Percentiles rank a stretch among this genome's conserved stretches.
Conservation (phyloP, 2,888 invertebrate genomes). For the Patella ulyssiponensis region DNA sequence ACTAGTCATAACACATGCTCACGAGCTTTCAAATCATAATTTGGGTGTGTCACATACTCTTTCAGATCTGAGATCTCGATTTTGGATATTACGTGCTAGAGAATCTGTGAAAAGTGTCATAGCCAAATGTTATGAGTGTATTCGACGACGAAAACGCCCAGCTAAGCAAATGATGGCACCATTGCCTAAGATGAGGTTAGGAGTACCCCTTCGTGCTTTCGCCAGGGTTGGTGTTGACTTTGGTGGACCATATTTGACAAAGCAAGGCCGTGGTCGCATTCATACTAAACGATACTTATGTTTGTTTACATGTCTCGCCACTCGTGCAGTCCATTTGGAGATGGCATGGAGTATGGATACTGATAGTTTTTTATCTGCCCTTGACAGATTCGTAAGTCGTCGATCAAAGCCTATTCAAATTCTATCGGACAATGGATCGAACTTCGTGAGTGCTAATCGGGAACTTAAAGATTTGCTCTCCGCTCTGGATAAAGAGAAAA, state of each 20-base stretch:
- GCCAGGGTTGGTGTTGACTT: slow-evolving; percentile 23
- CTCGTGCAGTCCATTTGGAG: slow-evolving; percentile 28
- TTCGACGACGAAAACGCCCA: slow-evolving; percentile 10
- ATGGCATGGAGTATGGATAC: slow-evolving; percentile 14
- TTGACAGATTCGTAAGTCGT: slow-evolving; percentile 1
- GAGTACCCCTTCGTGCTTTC: slow-evolving; percentile 19
- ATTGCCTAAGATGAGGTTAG: background rate
- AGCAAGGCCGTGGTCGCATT: slow-evolving; percentile 25
- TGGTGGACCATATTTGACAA: slow-evolving; percentile 29
- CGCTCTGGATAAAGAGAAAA: slow-evolving; percentile 24
- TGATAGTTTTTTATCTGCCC: slow-evolving; percentile 20
- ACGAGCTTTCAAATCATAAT: slow-evolving; percentile 13
- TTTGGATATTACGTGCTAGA: slow-evolving; percentile 30
- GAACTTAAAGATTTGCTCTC: slow-evolving; percentile 21
- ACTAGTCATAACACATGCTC: slow-evolving; percentile 8
- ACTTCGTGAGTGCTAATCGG: slow-evolving; percentile 18
- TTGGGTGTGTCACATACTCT: slow-evolving; percentile 26
- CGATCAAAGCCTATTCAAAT: slow-evolving; percentile 17
- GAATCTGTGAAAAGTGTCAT: slow-evolving; percentile 19
- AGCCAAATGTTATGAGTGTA: slow-evolving; percentile 14
- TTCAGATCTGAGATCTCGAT: slow-evolving; percentile 18
- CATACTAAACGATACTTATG: slow-evolving; percentile 32
- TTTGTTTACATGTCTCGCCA: slow-evolving; percentile 28
- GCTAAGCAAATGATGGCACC: slow-evolving; percentile 4
- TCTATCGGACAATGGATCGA: slow-evolving; percentile 20